A percentile compares a stretch with the other conserved stretches of the same genome.
phyloP scores from a whole-genome alignment of 2,888 invertebrate genomes.

The Ormyrus rosae region DNA sequence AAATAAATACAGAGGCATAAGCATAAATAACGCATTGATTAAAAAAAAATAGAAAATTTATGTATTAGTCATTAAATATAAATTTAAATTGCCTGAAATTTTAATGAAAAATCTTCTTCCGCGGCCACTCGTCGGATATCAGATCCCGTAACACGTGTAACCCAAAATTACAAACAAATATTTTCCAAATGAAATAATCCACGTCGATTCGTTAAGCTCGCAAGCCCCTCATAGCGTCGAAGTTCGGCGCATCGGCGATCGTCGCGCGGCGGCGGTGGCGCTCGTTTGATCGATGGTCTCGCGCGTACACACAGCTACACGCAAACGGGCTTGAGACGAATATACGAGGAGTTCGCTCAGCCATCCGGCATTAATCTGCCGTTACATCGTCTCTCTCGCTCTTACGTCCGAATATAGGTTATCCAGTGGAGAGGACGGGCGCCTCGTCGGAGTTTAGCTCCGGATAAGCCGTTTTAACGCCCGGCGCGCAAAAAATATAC shows the following conservation, averaged over 20 bases:
- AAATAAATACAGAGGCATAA: too few relatives aligned
- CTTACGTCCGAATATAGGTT: constrained; percentile 56
- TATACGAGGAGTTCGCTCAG: constrained; percentile 38
- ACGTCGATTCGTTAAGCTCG: too few relatives aligned
- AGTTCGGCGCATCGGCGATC: constrained; percentile 24
- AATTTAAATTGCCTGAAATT: too few relatives aligned
- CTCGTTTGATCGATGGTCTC: constrained; percentile 55
- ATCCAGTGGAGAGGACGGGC: constrained; percentile 34
- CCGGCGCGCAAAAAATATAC: background rate
- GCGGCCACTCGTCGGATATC: too few relatives aligned
- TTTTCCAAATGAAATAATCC: too few relatives aligned
- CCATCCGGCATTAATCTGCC: constrained; percentile 61
- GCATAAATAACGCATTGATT: too few relatives aligned
- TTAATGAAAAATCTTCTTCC: too few relatives aligned
- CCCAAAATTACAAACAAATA: too few relatives aligned
- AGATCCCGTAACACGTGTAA: too few relatives aligned
- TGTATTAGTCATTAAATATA: too few relatives aligned
- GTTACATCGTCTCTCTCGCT: constrained; percentile 53
- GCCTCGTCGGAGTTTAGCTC: constrained; percentile 9
- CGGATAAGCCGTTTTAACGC: constrained; percentile 23
- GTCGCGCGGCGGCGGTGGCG: constrained; percentile 5
- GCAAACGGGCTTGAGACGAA: constrained; percentile 14
- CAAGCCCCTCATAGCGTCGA: background rate
- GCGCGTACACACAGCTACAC: background rate
- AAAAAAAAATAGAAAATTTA: too few relatives aligned